A percentile compares a stretch with the other conserved stretches of the same genome.
phyloP scores from a whole-genome alignment of 2,888 invertebrate genomes.

The Trichogramma evanescens region DNA sequence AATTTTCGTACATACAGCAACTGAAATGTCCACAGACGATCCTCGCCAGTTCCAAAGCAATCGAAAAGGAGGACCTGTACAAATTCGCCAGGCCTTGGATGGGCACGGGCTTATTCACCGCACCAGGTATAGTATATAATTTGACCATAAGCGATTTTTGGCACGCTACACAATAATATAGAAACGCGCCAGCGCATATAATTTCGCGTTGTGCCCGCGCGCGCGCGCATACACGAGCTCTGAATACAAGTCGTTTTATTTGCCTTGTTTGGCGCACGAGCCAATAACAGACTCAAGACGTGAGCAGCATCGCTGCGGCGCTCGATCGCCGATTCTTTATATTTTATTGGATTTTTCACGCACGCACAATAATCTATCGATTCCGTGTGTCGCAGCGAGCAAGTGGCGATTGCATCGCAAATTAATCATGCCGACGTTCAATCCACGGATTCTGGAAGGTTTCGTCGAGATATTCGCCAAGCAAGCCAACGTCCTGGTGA shows the following conservation, averaged over 20 bases:
- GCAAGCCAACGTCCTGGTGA: conserved; percentile 27
- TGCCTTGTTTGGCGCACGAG: neutral
- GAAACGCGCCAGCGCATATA: no score
- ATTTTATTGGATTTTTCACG: neutral
- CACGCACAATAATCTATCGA: neutral
- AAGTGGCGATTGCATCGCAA: conserved; percentile 34
- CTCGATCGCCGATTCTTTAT: neutral
- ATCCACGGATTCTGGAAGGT: conserved; percentile 28
- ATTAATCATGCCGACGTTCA: conserved; percentile 32
- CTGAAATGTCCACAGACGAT: conserved; percentile 20
- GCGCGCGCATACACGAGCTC: conserved; percentile 24
- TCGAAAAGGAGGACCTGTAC: conserved; percentile 31
- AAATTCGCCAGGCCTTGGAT: conserved; percentile 29
- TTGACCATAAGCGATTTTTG: no score
- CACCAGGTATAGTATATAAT: conserved; percentile 25
- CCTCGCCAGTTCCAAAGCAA: conserved; percentile 29
- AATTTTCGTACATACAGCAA: neutral
- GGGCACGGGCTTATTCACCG: conserved; percentile 33
- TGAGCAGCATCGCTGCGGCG: conserved; percentile 7
- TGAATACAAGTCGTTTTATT: conserved; percentile 30
- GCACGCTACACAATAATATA: no score
- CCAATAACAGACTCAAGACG: conserved; percentile 8
- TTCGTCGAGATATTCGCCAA: conserved; percentile 31
- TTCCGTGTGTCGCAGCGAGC: conserved; percentile 19
- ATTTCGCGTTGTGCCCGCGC: neutral